Evolutionary conservation across 2,797 vertebrate species (phyloP).

Genomic region (Melanotaenia trifasciata): DNA sequence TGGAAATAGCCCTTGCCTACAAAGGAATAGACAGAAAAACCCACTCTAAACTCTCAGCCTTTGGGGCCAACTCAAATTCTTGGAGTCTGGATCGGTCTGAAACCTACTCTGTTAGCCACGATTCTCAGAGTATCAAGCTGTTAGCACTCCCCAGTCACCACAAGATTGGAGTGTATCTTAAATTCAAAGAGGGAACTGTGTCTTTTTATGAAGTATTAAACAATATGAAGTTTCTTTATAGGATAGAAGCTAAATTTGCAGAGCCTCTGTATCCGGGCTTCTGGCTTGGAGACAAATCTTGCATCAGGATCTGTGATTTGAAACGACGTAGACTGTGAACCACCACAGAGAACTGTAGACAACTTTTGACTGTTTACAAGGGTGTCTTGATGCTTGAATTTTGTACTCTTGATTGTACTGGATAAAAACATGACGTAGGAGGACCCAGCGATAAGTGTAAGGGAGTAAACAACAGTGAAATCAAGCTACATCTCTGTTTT

Average conservation of each 20-base stretch:
- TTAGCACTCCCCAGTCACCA: constrained; percentile 8
- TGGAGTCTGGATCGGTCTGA: constrained; percentile 74
- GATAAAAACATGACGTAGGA: not conserved
- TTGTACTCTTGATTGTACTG: not conserved
- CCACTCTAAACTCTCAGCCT: constrained; percentile 34
- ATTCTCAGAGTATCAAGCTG: constrained; percentile 32
- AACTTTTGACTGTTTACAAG: not conserved
- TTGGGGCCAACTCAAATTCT: constrained; percentile 67
- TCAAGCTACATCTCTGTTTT: too few relatives aligned
- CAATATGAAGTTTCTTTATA: constrained; percentile 69
- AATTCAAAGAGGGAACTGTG: constrained; percentile 62
- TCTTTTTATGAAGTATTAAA: constrained; percentile 72
- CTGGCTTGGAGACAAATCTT: constrained; percentile 66
- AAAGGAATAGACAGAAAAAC: constrained; percentile 60
- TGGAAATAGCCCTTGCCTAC: constrained; percentile 72
- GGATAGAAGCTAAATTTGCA: constrained; percentile 50
- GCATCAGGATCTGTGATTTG: constrained; percentile 69
- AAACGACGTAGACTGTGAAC: not conserved
- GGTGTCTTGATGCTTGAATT: not conserved
- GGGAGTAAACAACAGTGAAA: not conserved
- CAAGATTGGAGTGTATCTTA: constrained; percentile 68
- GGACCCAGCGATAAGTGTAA: not conserved
- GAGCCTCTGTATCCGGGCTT: constrained; percentile 73
- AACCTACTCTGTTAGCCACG: constrained; percentile 69
- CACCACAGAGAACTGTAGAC: not conserved